Evolutionary conservation across 2,797 vertebrate genomes (phyloP).

Genomic region (Rallus crepitans): DNA sequence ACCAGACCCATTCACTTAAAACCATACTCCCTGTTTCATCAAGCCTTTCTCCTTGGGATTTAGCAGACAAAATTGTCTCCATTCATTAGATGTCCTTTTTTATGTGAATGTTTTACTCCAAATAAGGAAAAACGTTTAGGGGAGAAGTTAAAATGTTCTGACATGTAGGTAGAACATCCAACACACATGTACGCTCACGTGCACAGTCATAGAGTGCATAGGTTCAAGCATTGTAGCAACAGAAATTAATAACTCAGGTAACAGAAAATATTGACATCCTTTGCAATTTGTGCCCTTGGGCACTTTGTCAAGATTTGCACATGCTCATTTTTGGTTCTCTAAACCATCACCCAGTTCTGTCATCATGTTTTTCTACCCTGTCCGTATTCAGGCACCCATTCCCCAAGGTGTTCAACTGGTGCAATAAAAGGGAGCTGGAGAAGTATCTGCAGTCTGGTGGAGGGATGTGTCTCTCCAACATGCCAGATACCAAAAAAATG

Average conservation of each 20-base stretch:
- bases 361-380: neutral
- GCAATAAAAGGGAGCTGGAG: conserved; percentile 90
- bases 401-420: conserved; percentile 91
- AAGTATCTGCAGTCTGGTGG: conserved; percentile 93
- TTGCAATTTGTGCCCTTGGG: neutral
- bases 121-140: neutral
- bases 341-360: neutral
- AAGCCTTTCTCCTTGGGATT: neutral
- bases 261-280: neutral
- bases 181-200: no score
- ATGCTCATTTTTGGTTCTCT: neutral
- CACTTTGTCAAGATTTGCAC: neutral
- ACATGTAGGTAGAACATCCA: neutral
- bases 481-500: conserved; percentile 90
- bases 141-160: neutral
- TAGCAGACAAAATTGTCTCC: neutral
- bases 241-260: neutral
- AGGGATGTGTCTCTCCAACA: conserved; percentile 96
- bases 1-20: neutral
- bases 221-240: neutral
- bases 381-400: conserved; percentile 87
- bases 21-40: neutral
- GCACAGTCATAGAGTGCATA: neutral
- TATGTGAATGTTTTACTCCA: neutral
- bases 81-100: neutral